Conservation (phyloP, 2,797 vertebrate genomes). For the Pampus argenteus region DNA sequence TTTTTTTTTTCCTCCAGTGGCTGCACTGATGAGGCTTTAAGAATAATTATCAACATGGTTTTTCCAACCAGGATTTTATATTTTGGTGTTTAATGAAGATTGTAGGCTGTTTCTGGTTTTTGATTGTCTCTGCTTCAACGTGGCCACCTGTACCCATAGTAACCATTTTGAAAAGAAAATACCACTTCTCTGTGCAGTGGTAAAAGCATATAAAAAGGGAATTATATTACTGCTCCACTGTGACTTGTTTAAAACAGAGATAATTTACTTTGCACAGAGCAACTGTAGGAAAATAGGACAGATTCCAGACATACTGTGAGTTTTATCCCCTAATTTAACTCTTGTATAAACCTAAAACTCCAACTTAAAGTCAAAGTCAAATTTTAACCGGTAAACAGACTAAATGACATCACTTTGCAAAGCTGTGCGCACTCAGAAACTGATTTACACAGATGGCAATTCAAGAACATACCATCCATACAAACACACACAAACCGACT, state of each 20-base stretch:
- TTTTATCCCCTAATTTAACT: background rate
- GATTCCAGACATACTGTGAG: background rate
- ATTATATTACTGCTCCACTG: background rate
- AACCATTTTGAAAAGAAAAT: background rate
- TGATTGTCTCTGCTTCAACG: background rate
- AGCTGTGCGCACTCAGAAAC: background rate
- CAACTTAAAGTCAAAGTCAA: background rate
- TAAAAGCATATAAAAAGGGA: background rate
- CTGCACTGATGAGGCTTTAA: background rate
- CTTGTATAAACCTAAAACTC: too few species aligned
- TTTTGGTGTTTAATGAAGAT: too few species aligned
- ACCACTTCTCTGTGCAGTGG: background rate
- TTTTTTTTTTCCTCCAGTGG: too few species aligned
- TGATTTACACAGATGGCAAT: background rate
- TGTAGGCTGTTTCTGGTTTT: background rate
- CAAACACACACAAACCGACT: background rate
- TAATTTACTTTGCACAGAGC: background rate
- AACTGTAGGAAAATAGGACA: background rate
- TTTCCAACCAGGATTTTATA: too few species aligned
- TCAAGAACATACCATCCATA: constrained; percentile 1
- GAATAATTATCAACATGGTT: background rate
- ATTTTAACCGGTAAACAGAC: background rate
- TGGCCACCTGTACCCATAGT: background rate
- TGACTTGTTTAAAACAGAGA: background rate
- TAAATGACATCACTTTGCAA: background rate